Percentiles rank a stretch among this genome's conserved stretches.
Conservation (phyloP, 37 sponge, comb jelly and placozoan genomes). For the Spongilla lacustris region DNA sequence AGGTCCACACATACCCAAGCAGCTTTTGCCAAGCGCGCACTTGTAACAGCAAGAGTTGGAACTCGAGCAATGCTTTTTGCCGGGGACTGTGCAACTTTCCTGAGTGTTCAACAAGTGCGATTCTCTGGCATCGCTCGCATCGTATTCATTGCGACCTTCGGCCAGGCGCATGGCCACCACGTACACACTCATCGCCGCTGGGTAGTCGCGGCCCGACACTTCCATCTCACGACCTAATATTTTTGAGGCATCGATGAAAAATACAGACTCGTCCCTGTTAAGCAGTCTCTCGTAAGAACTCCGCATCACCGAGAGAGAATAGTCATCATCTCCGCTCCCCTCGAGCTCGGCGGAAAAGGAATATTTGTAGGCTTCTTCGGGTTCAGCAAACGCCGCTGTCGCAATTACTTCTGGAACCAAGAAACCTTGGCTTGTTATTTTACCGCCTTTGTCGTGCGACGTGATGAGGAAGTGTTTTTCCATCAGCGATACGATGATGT, state of each 20-base stretch:
- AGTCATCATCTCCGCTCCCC: too few species aligned
- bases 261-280: not conserved
- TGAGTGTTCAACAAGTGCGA: too few species aligned
- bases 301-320: not conserved
- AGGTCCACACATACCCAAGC: constrained; percentile 81
- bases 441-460: not conserved
- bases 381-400: not conserved
- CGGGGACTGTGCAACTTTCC: too few species aligned
- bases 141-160: not conserved
- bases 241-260: not conserved
- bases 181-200: not conserved
- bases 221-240: not conserved
- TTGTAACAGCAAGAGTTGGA: not conserved
- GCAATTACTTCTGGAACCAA: not conserved
- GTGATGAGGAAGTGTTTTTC: not conserved
- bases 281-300: not conserved
- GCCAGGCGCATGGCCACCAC: not conserved
- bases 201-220: not conserved
- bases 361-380: not conserved
- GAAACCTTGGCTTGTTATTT: not conserved
- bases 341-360: not conserved
- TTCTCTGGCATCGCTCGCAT: not conserved
- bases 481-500: not conserved
- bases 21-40: constrained; percentile 34
- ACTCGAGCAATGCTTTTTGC: too few species aligned